These are phyloP conservation scores for Hypolimnas misippus DNA, from an alignment of 2,888 invertebrate genomes.

Conservation along the genomic window DNA sequence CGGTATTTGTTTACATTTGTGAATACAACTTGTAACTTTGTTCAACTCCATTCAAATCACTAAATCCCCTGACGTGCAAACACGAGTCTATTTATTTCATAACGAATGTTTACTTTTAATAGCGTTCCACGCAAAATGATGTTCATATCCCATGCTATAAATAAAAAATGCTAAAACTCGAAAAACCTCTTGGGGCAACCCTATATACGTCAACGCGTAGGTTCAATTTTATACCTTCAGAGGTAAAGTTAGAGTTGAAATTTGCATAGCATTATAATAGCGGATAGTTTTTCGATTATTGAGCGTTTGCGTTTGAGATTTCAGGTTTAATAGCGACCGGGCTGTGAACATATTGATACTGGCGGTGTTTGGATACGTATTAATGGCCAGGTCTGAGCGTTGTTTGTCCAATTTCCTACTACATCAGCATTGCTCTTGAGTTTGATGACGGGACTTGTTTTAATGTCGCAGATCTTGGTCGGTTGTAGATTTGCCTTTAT, in stretches of 20 bases:
- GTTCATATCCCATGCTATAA: constrained; percentile 8
- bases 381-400: constrained; percentile 10
- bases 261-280: not conserved
- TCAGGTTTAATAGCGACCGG: constrained; percentile 26
- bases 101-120: constrained; percentile 12
- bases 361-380: constrained; percentile 27
- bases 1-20: not conserved
- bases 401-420: constrained; percentile 16
- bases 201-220: not conserved
- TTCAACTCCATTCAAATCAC: constrained; percentile 7
- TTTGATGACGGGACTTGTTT: constrained; percentile 14
- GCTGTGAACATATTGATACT: constrained; percentile 22
- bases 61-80: constrained; percentile 3
- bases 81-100: constrained; percentile 9
- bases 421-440: not conserved
- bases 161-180: constrained; percentile 3
- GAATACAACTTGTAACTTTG: not conserved
- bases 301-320: constrained; percentile 25
- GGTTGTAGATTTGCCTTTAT: not conserved
- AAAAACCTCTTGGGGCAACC: constrained; percentile 5
- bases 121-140: constrained; percentile 3
- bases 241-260: not conserved
- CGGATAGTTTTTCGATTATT: constrained; percentile 30
- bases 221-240: constrained; percentile 10
- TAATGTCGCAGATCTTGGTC: constrained; percentile 1